These are phyloP conservation scores for Porites divaricata DNA, from an alignment of 92 coral and sea anemone genomes.

Conservation along the genomic window DNA sequence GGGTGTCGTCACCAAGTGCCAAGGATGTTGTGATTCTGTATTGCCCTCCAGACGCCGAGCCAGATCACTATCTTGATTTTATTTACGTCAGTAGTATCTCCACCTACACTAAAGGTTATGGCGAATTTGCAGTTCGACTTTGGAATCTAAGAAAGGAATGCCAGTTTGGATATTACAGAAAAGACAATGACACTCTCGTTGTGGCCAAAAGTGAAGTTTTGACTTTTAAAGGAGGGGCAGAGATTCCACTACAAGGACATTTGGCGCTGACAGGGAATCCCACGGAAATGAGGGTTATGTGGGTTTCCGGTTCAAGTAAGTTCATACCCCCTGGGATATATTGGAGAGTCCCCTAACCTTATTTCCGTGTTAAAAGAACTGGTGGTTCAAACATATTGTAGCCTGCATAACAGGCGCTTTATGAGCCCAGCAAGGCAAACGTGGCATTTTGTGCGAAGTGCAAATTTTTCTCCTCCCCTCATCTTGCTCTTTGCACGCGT, in stretches of 20 bases:
- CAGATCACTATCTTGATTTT: slow-evolving; percentile 77
- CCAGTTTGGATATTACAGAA: slow-evolving; percentile 78
- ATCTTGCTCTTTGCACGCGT: no score
- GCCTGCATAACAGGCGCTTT: neutral
- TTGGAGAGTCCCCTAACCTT: no score
- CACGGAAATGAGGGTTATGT: slow-evolving; percentile 90
- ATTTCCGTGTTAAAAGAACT: no score
- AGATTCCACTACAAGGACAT: slow-evolving; percentile 79
- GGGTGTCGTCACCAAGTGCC: slow-evolving; percentile 50
- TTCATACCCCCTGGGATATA: neutral
- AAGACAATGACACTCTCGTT: slow-evolving; percentile 45
- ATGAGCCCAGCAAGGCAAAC: no score
- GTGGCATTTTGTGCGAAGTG: no score
- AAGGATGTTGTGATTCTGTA: slow-evolving; percentile 80
- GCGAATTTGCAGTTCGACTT: slow-evolving; percentile 62
- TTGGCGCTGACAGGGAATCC: slow-evolving; percentile 77
- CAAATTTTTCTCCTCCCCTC: no score
- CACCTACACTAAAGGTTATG: slow-evolving; percentile 70
- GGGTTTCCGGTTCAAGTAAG: slow-evolving; percentile 89
- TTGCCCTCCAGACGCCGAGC: slow-evolving; percentile 80
- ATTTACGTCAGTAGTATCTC: slow-evolving; percentile 54
- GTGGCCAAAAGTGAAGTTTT: slow-evolving; percentile 66
- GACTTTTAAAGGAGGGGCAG: slow-evolving; percentile 70
- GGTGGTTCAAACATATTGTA: neutral
- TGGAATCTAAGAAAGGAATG: slow-evolving; percentile 86